phyloP scores from a whole-genome alignment of 2,113 vertebrate genomes.

The Dasyurus viverrinus region DNA sequence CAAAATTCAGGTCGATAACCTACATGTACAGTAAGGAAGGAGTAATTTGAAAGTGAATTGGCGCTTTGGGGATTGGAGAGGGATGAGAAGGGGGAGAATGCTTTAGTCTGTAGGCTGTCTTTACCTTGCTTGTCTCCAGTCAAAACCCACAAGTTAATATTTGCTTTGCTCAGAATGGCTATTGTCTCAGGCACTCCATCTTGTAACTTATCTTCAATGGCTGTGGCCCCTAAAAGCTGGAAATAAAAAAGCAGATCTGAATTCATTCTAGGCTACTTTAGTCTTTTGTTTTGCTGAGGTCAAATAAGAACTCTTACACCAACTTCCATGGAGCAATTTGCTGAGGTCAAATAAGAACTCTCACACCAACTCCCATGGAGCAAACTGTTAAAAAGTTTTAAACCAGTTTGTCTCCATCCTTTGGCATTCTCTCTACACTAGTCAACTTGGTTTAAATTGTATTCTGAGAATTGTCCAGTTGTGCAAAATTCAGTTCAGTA shows the following conservation, averaged over 20 bases:
- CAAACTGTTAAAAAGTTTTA: background rate
- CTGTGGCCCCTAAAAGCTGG: slow-evolving; percentile 92
- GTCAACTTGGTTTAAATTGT: background rate
- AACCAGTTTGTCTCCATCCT: background rate
- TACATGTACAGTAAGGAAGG: background rate
- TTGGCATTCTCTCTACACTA: background rate
- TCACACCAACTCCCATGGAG: background rate
- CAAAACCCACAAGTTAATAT: slow-evolving; percentile 96
- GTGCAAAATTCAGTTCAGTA: background rate
- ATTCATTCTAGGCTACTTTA: background rate
- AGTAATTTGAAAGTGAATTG: background rate
- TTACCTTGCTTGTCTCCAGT: slow-evolving; percentile 98
- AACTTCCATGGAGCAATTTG: background rate
- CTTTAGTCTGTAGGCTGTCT: background rate
- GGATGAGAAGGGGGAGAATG: background rate
- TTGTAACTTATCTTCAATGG: slow-evolving; percentile 97
- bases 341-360: background rate
- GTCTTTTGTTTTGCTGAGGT: background rate
- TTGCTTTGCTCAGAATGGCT: slow-evolving; percentile 91
- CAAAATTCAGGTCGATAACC: background rate
- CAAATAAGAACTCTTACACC: background rate
- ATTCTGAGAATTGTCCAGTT: background rate
- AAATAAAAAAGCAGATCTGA: slow-evolving; percentile 31
- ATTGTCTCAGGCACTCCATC: slow-evolving; percentile 95
- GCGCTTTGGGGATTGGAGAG: background rate